Evolutionary conservation across 2,113 vertebrate genomes (phyloP).

Genomic region (Oncorhynchus kisutch): DNA sequence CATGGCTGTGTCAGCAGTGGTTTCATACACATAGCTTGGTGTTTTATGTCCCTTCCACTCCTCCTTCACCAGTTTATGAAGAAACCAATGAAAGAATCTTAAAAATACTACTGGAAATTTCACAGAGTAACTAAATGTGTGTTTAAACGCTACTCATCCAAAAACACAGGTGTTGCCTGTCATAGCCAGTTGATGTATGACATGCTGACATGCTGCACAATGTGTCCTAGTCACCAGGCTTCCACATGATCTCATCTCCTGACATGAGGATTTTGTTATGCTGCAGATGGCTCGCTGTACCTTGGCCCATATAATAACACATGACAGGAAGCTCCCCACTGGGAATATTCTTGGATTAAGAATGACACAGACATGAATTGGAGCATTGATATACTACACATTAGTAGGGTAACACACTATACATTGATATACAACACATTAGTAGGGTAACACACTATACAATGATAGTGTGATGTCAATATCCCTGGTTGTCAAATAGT

Average conservation of each 20-base stretch:
- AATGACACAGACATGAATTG: constrained; percentile 36
- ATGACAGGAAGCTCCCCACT: constrained; percentile 17
- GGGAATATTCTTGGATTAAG: constrained; percentile 31
- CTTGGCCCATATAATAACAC: constrained; percentile 17
- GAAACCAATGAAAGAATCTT: too few relatives aligned
- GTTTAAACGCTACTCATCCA: too few relatives aligned
- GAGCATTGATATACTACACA: constrained; percentile 8
- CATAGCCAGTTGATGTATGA: too few relatives aligned
- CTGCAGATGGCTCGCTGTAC: constrained; percentile 47
- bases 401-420: too few relatives aligned
- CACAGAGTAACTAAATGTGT: too few relatives aligned
- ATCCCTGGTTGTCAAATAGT: constrained; percentile 14
- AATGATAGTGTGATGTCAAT: constrained; percentile 17
- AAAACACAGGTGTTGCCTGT: too few relatives aligned
- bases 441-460: too few relatives aligned
- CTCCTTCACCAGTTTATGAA: too few relatives aligned
- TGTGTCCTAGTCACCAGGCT: constrained; percentile 10
- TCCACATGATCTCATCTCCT: constrained; percentile 29
- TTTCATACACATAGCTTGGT: not conserved
- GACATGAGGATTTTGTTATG: constrained; percentile 38
- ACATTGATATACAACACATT: constrained; percentile 6
- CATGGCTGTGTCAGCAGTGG: constrained; percentile 6
- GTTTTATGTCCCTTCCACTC: too few relatives aligned
- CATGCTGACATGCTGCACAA: not conserved
- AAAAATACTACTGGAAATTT: too few relatives aligned